These are phyloP conservation scores for Hylia prasina DNA, from an alignment of 2,113 vertebrate genomes.

Conservation along the genomic window DNA sequence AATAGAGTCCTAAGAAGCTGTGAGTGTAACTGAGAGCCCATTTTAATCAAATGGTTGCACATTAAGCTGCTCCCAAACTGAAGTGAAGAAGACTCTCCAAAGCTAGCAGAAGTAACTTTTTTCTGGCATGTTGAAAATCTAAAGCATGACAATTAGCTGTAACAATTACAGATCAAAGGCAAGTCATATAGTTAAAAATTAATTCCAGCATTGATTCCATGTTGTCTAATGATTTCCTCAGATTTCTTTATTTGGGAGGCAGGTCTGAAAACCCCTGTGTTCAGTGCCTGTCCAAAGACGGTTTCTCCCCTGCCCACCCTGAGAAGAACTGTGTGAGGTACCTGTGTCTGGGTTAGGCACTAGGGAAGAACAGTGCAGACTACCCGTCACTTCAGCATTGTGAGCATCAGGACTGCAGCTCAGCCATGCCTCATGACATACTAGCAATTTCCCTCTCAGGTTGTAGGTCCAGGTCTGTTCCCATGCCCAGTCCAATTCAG, in stretches of 20 bases:
- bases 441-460: neutral
- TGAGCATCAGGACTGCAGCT: neutral
- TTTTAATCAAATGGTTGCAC: neutral
- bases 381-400: accelerated
- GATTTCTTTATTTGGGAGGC: neutral
- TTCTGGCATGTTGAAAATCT: neutral
- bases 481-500: neutral
- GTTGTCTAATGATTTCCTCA: neutral
- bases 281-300: neutral
- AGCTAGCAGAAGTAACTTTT: neutral
- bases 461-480: neutral
- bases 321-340: neutral
- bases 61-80: neutral
- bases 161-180: neutral
- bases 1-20: neutral
- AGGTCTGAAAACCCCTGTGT: neutral
- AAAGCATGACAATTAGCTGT: neutral
- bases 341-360: neutral
- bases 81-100: neutral
- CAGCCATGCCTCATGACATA: neutral
- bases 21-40: neutral
- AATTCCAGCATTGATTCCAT: neutral
- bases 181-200: neutral
- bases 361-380: neutral
- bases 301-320: neutral